Conservation (phyloP, 2,888 invertebrate species). For the Sarcophaga caerulescens region DNA sequence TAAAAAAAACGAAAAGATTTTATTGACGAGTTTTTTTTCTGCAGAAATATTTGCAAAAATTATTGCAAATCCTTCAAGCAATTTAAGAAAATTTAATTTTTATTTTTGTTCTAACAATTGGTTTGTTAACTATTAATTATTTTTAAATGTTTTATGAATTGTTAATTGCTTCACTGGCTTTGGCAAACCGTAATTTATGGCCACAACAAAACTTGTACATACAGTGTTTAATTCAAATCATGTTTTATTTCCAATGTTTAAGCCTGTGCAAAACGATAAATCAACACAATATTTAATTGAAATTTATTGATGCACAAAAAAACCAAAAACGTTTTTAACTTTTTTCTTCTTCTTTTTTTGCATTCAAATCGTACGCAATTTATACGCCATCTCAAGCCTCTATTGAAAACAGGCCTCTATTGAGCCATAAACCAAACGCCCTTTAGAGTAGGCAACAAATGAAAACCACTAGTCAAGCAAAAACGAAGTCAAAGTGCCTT, state of each 20-base stretch:
- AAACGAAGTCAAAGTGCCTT: background rate
- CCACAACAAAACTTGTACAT: background rate
- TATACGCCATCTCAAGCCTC: background rate
- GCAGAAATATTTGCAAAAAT: no score
- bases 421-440: background rate
- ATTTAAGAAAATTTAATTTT: background rate
- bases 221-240: slow-evolving; percentile 24
- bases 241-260: slow-evolving; percentile 19
- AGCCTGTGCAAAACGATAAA: slow-evolving; percentile 41
- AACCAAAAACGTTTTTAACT: slow-evolving; percentile 31
- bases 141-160: background rate
- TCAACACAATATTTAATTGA: slow-evolving; percentile 57
- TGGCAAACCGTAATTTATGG: background rate
- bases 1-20: background rate
- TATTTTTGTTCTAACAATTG: background rate
- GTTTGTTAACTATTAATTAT: slow-evolving; percentile 32
- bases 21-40: background rate
- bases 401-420: background rate
- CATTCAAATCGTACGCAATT: background rate
- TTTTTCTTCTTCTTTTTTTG: background rate
- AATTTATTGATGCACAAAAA: slow-evolving; percentile 62
- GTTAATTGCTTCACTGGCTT: background rate
- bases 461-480: background rate
- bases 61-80: no score
- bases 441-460: background rate